Evolutionary conservation across 2,888 invertebrate genomes (phyloP).

Genomic region (Atethmia centrago): DNA sequence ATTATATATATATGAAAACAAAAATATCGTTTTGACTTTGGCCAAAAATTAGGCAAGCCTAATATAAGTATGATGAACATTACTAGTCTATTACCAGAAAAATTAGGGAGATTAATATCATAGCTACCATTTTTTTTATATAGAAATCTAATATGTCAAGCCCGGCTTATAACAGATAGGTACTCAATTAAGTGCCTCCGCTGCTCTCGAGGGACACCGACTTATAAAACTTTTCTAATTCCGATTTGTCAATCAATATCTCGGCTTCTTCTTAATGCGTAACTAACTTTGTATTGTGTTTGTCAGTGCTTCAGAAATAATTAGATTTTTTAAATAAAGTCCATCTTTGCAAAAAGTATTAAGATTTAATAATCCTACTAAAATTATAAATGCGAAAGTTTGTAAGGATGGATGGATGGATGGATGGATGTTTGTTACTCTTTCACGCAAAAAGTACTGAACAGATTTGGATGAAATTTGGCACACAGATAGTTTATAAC

Average conservation of each 20-base stretch:
- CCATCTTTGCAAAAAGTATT: neutral
- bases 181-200: constrained; percentile 27
- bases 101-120: neutral
- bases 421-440: too few relatives aligned
- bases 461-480: too few relatives aligned
- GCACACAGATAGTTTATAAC: too few relatives aligned
- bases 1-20: too few relatives aligned
- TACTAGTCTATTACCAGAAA: neutral
- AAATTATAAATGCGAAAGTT: too few relatives aligned
- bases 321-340: neutral
- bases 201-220: constrained; percentile 18
- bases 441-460: too few relatives aligned
- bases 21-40: neutral
- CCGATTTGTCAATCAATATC: constrained; percentile 52
- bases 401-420: too few relatives aligned
- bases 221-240: constrained; percentile 53
- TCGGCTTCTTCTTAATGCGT: constrained; percentile 20
- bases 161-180: constrained; percentile 14
- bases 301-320: constrained; percentile 2
- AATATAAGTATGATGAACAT: neutral
- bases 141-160: constrained; percentile 23
- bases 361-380: neutral
- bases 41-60: neutral
- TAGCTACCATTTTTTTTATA: constrained; percentile 6
- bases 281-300: constrained; percentile 22